These are phyloP conservation scores for Leptodactylus fallax DNA, from an alignment of 2,797 vertebrate genomes.

Conservation along the genomic window DNA sequence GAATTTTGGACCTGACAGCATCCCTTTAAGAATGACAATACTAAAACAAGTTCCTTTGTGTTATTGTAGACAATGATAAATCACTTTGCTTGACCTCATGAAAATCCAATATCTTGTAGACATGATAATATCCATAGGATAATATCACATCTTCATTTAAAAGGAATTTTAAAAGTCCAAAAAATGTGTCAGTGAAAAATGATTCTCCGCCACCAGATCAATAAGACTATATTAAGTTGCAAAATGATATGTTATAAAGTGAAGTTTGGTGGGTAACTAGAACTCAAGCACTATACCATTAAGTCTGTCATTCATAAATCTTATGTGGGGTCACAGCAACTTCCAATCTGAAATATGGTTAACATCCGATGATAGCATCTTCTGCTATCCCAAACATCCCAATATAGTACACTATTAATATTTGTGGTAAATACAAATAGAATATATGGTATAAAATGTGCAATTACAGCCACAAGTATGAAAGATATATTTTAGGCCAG, in stretches of 20 bases:
- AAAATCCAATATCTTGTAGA: slow-evolving; percentile 24
- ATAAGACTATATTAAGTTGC: not conserved
- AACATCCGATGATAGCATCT: not conserved
- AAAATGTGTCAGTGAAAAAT: slow-evolving; percentile 37
- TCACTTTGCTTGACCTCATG: not conserved
- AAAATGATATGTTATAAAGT: slow-evolving; percentile 15
- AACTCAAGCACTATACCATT: not conserved
- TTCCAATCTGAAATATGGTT: not conserved
- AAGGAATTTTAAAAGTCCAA: not conserved
- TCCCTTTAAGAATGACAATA: too few relatives aligned
- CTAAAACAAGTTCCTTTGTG: too few relatives aligned
- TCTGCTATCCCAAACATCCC: too few relatives aligned
- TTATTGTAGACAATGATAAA: too few relatives aligned
- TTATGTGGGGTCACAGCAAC: not conserved
- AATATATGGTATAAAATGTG: not conserved
- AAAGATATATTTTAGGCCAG: too few relatives aligned
- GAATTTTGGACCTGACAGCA: too few relatives aligned
- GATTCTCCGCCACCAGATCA: not conserved
- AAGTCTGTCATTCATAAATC: not conserved
- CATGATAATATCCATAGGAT: not conserved
- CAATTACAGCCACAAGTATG: not conserved
- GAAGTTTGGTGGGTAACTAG: not conserved
- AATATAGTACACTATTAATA: too few relatives aligned
- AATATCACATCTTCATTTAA: not conserved
- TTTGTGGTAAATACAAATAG: not conserved